Percentiles rank a stretch among this genome's conserved stretches.
Evolutionary conservation across 2,888 invertebrate species (phyloP).

Genomic region (Biston stratarius): DNA sequence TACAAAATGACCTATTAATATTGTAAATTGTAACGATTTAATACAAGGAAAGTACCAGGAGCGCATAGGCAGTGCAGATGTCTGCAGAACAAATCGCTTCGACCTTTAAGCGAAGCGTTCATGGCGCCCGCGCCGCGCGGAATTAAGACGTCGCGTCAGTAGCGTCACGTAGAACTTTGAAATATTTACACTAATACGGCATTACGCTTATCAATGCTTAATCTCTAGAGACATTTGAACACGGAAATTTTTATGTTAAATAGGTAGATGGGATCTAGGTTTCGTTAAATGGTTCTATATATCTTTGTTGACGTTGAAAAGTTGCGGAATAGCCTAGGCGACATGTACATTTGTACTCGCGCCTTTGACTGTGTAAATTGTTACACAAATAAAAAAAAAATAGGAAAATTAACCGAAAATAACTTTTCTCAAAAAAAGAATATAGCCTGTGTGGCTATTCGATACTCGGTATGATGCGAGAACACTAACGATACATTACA

Average conservation of each 20-base stretch:
- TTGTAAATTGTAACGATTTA: slow-evolving; percentile 78
- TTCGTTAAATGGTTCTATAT: slow-evolving; percentile 14
- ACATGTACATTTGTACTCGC: background rate
- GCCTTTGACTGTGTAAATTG: background rate
- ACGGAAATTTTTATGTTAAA: slow-evolving; percentile 18
- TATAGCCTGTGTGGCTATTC: too few relatives aligned
- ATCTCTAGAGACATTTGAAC: slow-evolving; percentile 17
- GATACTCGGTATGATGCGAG: too few relatives aligned
- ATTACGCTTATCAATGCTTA: slow-evolving; percentile 14
- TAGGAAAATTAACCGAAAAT: background rate
- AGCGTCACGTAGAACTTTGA: slow-evolving; percentile 33
- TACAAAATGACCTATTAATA: slow-evolving; percentile 79
- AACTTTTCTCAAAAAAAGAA: too few relatives aligned
- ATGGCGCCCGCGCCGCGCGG: slow-evolving; percentile 42
- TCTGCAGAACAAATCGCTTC: slow-evolving; percentile 58
- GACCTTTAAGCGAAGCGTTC: slow-evolving; percentile 55
- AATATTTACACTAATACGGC: slow-evolving; percentile 25
- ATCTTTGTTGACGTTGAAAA: slow-evolving; percentile 15
- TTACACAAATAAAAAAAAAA: background rate
- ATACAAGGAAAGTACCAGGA: slow-evolving; percentile 57
- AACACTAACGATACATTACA: too few relatives aligned
- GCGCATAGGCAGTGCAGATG: slow-evolving; percentile 59
- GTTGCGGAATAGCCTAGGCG: background rate
- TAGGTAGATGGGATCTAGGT: slow-evolving; percentile 13
- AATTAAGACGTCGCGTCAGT: slow-evolving; percentile 44